phyloP scores from a whole-genome alignment of 2,113 vertebrate genomes.

The Scomber colias region DNA sequence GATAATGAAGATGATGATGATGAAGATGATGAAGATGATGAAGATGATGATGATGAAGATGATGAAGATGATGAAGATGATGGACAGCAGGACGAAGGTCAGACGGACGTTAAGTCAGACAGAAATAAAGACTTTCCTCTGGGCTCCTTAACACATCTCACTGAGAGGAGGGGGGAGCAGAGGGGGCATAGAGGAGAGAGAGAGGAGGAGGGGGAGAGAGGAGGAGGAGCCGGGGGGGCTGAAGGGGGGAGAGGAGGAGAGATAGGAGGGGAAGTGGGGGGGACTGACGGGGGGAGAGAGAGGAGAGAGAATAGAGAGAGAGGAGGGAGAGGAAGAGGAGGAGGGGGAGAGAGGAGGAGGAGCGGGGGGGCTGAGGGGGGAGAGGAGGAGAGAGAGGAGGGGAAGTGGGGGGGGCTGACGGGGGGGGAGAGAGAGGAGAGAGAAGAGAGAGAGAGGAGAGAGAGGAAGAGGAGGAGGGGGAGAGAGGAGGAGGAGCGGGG shows the following conservation, averaged over 20 bases:
- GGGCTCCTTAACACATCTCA: conserved; percentile 47
- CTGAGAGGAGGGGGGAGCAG: conserved; percentile 26
- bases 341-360: too few relatives aligned
- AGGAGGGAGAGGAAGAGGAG: too few relatives aligned
- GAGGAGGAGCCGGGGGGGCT: background rate
- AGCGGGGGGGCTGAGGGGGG: background rate
- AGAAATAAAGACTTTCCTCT: conserved; percentile 44
- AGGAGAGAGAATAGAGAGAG: too few relatives aligned
- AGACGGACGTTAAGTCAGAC: conserved; percentile 27
- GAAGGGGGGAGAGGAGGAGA: too few relatives aligned
- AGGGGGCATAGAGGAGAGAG: background rate
- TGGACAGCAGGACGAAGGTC: background rate
- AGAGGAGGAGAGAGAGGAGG: background rate
- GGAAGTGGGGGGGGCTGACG: too few relatives aligned
- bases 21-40: too few relatives aligned
- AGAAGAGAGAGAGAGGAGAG: background rate
- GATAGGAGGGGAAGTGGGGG: too few relatives aligned
- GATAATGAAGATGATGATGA: too few relatives aligned
- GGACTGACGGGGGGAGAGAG: too few relatives aligned
- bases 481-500: background rate
- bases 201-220: conserved; percentile 19
- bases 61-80: too few relatives aligned
- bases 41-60: too few relatives aligned
- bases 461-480: background rate
- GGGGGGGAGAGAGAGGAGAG: too few relatives aligned